These are phyloP conservation scores for Pectinophora gossypiella DNA, from an alignment of 1,140 invertebrate genomes.

Conservation along the genomic window DNA sequence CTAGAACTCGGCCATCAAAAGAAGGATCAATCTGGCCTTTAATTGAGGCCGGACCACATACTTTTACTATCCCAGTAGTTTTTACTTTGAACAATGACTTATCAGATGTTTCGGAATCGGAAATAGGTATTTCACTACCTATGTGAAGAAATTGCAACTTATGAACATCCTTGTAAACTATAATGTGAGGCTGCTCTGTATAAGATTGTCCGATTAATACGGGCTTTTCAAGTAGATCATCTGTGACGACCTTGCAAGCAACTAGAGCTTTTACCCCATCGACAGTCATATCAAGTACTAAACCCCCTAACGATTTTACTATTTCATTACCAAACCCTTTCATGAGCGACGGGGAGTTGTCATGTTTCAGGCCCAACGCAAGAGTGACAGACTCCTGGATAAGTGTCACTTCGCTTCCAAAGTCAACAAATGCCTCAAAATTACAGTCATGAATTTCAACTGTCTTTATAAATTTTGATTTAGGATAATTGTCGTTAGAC, in stretches of 20 bases:
- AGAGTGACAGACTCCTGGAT: not conserved
- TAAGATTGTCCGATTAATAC: slow-evolving; percentile 9
- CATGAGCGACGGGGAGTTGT: not conserved
- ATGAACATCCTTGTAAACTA: not conserved
- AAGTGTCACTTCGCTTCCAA: slow-evolving; percentile 3
- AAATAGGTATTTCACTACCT: not conserved
- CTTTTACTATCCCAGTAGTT: not conserved
- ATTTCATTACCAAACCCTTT: slow-evolving; percentile 1
- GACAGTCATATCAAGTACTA: not conserved
- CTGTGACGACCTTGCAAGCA: not conserved
- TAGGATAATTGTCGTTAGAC: not conserved
- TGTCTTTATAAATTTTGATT: not conserved
- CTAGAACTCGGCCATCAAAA: not conserved
- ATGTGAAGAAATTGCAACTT: not conserved
- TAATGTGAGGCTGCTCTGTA: slow-evolving; percentile 5
- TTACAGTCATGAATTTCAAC: not conserved
- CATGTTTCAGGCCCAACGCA: not conserved
- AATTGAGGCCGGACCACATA: not conserved
- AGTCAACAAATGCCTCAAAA: slow-evolving; percentile 2
- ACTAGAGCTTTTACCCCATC: not conserved
- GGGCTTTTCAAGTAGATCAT: slow-evolving; percentile 7
- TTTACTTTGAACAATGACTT: not conserved
- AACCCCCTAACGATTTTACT: not conserved
- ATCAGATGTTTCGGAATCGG: not conserved
- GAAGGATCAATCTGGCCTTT: not conserved